Conservation (phyloP, 2,113 vertebrate species). For the Kryptolebias marmoratus region DNA sequence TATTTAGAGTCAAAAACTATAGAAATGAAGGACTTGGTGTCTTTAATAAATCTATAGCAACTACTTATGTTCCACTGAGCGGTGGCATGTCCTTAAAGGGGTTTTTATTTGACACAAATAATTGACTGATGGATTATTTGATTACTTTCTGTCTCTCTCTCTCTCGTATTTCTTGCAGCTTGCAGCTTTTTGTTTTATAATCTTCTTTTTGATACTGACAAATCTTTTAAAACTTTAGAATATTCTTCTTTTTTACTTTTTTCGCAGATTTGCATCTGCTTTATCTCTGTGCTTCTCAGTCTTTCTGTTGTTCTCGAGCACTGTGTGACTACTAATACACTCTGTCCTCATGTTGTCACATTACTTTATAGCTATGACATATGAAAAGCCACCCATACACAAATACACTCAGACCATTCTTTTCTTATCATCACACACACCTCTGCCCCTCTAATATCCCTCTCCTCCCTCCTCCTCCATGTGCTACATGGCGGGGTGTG, state of each 20-base stretch:
- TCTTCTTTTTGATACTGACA: no score
- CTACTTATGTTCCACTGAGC: background rate
- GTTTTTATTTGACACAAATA: no score
- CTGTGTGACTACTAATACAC: background rate
- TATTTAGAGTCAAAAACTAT: no score
- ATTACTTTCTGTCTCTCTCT: no score
- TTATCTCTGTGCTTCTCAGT: background rate
- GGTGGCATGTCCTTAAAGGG: no score
- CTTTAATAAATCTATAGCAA: no score
- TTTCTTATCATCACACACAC: slow-evolving; percentile 55
- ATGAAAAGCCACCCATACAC: background rate
- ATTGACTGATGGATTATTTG: no score
- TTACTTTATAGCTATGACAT: slow-evolving; percentile 4
- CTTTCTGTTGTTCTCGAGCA: background rate
- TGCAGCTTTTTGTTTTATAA: no score
- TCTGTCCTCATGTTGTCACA: slow-evolving; percentile 11
- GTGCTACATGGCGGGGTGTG: slow-evolving; percentile 74
- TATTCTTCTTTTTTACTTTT: background rate
- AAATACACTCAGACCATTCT: slow-evolving; percentile 19
- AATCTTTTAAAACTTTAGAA: background rate
- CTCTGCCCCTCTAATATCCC: slow-evolving; percentile 49
- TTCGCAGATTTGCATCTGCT: background rate
- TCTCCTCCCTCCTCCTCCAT: slow-evolving; percentile 70
- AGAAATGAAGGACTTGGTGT: no score
- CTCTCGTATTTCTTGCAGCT: no score